Evolutionary conservation across 2,797 vertebrate genomes (phyloP), one percentile per base, ranked within the genome.

Genomic region (Emys orbicularis): DNA sequence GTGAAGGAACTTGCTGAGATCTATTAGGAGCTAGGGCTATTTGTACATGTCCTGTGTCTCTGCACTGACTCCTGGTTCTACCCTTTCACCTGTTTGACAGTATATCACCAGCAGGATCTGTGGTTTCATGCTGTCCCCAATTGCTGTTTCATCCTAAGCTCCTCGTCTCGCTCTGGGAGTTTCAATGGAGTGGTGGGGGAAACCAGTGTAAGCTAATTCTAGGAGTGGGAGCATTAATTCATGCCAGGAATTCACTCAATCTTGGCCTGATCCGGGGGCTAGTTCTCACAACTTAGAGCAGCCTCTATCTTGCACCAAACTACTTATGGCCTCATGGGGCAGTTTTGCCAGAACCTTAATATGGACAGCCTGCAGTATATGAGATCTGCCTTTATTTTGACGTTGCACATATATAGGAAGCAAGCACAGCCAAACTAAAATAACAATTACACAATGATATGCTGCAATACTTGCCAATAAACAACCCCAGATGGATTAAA

Each of bases 391-490:
- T 76, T 44, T 27, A 76, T 47, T 25, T 15, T 44, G 41, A 41
- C 6, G 7, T 15, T 76, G 41, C 23, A 27, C 41, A 47, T 37
- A 44, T 47, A 80, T 81, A 94, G 92, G 65, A 94, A 90, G 57
- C 34, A 90, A 90, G 79, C 10, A 12, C n/a, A 81, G 83, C 44
- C 79, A 50, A 92, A 89, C 23, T 52, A n/a, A 95, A 94, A 50
- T 54, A 93, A 81, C 56, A 7, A 81, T 49, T 79, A 54, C 37
- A 79, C n/a, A 65, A n/a, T 4, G 6, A 53, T 83, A 15, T 19
- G 61, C 85, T 74, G 79, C 77, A 88, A 94, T 87, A 68, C 87
- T 93, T 96, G 79, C 83, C 85, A 87, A 85, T 92, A 95, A 96
- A 94, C 83, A 94, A 83, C 49, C 77, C 81, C 57, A 65, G 93